Base-by-base conservation (phyloP, 2,888 invertebrate species). In the Monopis laevigella region DNA sequence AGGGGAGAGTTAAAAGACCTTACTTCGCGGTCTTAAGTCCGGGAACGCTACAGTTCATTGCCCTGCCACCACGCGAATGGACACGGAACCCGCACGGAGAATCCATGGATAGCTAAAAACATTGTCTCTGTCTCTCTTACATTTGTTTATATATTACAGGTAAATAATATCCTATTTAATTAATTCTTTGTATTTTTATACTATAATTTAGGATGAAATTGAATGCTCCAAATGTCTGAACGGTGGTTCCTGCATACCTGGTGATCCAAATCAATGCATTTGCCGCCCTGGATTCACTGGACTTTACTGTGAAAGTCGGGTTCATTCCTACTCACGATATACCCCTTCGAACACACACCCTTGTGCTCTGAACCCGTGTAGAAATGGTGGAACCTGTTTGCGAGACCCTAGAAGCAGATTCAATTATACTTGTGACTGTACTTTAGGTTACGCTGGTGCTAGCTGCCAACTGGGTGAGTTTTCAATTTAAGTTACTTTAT, bases 371-470 rank as follows among this genome's bases (percentile, higher is more conserved):
- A 73, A 75, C 19, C 94, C 94, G 0, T 96, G 96, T 59, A 83
- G 83, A 52, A 92, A 95, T 62, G 88, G 88, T 1, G 96, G 93
- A 27, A 83, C 83, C 0, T 97, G 97, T 62, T 65, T 72, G 21
- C 51, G 85, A 81, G 45, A 48, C 18, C 42, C 46, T n/a, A 47
- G 54, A 3, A 48, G 54, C 35, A 17, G 36, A 14, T 57, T 64
- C 60, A 70, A 70, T 29, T 91, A 88, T 58, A 82, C 85, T 6
- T 97, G 97, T 62, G 86, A 88, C 54, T 97, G 97, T 59, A 86
- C 85, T 0, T 74, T 94, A 2, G 91, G 93, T 21, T 94, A 75
- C 62, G 84, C 85, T 1, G 96, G 96, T 26, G 77, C 75, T 34
- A 86, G 86, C 54, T 96, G 96, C 58, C 89, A 93, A 58, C 86